These are phyloP conservation scores for Schlechtendalia chinensis DNA, from an alignment of 1,140 invertebrate genomes.

Conservation along the genomic window DNA sequence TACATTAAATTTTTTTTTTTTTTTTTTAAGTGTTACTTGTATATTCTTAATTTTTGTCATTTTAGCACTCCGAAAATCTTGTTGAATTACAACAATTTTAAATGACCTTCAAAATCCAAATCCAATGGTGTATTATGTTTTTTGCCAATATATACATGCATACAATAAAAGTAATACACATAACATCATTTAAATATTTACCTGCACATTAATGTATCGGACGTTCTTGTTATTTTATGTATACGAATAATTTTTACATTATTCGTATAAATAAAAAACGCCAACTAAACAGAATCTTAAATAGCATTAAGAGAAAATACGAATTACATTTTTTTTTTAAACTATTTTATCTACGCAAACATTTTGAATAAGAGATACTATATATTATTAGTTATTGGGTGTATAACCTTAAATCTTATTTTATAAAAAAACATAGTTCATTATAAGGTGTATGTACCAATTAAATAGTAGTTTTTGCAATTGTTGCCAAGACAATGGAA, in stretches of 20 bases:
- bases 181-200: constrained; percentile 5
- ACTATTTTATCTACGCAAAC: too few relatives aligned
- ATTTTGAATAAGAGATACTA: too few relatives aligned
- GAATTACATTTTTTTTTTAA: too few relatives aligned
- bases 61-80: background rate
- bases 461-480: too few relatives aligned
- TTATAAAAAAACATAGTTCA: too few relatives aligned
- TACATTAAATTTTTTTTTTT: background rate
- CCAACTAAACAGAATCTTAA: background rate
- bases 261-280: background rate
- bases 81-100: background rate
- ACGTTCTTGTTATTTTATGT: too few relatives aligned
- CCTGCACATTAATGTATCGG: background rate
- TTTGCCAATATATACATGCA: background rate
- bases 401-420: too few relatives aligned
- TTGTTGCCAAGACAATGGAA: too few relatives aligned
- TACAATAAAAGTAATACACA: too few relatives aligned
- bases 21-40: background rate
- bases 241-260: constrained; percentile 2
- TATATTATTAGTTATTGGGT: too few relatives aligned
- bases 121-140: background rate
- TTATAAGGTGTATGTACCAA: too few relatives aligned
- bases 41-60: background rate
- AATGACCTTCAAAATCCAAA: constrained; percentile 21
- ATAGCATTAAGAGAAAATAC: background rate